A percentile compares a stretch with the other conserved stretches of the same genome.
These are phyloP conservation scores for Pseudochromis fuscus DNA, from an alignment of 2,797 vertebrate genomes.

Conservation along the genomic window DNA sequence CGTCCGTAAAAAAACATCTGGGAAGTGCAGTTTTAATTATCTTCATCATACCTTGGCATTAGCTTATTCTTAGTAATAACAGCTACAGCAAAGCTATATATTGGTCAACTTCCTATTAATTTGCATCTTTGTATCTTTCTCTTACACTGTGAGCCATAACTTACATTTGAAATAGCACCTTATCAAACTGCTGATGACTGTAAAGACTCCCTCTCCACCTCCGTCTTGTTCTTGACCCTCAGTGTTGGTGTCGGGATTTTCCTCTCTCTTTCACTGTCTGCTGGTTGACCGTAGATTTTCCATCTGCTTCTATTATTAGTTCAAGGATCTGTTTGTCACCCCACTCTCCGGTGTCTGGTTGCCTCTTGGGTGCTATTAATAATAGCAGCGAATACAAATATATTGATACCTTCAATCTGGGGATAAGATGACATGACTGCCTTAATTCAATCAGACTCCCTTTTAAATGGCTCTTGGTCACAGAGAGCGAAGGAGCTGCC, in stretches of 20 bases:
- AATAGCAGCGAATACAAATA: conserved; percentile 70
- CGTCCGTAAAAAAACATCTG: no score
- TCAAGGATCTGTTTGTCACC: conserved; percentile 75
- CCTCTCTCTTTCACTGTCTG: conserved; percentile 31
- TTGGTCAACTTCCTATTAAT: no score
- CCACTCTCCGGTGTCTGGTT: conserved; percentile 80
- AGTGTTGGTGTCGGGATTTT: conserved; percentile 49
- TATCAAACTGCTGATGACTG: not conserved
- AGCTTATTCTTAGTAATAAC: no score
- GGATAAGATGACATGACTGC: conserved; percentile 73
- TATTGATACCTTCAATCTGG: conserved; percentile 74
- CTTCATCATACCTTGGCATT: no score
- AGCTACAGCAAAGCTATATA: not conserved
- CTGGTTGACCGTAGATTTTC: conserved; percentile 66
- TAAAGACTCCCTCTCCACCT: not conserved
- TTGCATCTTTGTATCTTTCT: not conserved
- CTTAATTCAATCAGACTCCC: conserved; percentile 80
- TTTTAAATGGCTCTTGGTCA: conserved; percentile 58
- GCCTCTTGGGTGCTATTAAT: conserved; percentile 81
- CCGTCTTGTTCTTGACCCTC: conserved; percentile 34
- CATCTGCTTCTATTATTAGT: conserved; percentile 79
- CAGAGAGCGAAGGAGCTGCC: conserved; percentile 16
- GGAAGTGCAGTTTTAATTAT: no score
- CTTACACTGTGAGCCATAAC: not conserved
- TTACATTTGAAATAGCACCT: not conserved